Conservation (phyloP, 2,113 vertebrate genomes). For the Montifringilla adamsi region DNA sequence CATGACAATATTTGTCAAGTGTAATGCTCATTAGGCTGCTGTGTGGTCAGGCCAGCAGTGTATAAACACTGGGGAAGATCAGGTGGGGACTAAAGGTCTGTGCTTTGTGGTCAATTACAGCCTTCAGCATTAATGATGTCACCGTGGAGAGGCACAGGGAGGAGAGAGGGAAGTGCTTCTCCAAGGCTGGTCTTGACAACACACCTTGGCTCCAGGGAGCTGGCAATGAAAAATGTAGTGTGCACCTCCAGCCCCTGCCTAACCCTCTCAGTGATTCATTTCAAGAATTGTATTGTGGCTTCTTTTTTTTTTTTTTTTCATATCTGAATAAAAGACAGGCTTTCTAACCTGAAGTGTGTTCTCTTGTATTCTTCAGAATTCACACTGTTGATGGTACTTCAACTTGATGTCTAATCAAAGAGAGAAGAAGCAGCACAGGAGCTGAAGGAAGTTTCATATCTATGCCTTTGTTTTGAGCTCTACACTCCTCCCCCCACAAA, state of each 20-base stretch:
- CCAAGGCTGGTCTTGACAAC: slow-evolving; percentile 24
- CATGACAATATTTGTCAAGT: slow-evolving; percentile 56
- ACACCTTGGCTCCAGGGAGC: not conserved
- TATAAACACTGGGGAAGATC: slow-evolving; percentile 22
- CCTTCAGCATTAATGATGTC: slow-evolving; percentile 49
- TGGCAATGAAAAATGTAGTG: not conserved
- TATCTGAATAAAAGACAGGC: slow-evolving; percentile 32
- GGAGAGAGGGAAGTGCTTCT: not conserved
- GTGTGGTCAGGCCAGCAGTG: slow-evolving; percentile 43
- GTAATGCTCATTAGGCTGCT: slow-evolving; percentile 35
- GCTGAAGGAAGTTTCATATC: not conserved
- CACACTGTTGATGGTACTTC: slow-evolving; percentile 28
- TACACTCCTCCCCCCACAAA: not conserved
- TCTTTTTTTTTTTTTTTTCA: not conserved
- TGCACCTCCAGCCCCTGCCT: slow-evolving; percentile 15
- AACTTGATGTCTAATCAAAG: slow-evolving; percentile 39
- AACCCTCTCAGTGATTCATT: slow-evolving; percentile 29
- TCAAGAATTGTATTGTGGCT: slow-evolving; percentile 38
- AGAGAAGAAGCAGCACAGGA: not conserved
- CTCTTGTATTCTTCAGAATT: slow-evolving; percentile 30
- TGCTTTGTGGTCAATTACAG: slow-evolving; percentile 50
- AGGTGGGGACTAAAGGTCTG: slow-evolving; percentile 46
- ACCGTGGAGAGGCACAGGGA: not conserved
- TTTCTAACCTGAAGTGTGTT: slow-evolving; percentile 53
- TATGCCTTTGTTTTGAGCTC: not conserved